A percentile compares a stretch with the other conserved stretches of the same genome.
Evolutionary conservation across 2,888 invertebrate species (phyloP).

Genomic region (Watsonalla binaria): DNA sequence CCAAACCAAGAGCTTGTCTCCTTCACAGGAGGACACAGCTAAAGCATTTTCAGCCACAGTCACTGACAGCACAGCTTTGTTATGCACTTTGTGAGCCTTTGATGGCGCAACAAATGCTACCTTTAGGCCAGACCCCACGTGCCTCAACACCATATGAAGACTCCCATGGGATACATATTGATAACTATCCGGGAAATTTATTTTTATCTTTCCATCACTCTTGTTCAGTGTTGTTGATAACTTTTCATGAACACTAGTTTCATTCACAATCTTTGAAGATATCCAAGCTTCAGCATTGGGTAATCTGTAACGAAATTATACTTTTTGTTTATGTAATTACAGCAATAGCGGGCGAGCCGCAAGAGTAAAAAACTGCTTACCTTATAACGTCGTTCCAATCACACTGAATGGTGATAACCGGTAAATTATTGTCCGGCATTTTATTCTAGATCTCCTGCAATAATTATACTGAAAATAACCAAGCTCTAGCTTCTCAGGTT

Average conservation of each 20-base stretch:
- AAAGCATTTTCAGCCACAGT: conserved; percentile 80
- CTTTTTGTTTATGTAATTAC: neutral
- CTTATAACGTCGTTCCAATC: conserved; percentile 76
- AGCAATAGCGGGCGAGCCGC: neutral
- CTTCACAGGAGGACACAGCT: conserved; percentile 80
- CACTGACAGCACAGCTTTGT: conserved; percentile 76
- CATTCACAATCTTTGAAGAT: conserved; percentile 63
- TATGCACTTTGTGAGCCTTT: conserved; percentile 64
- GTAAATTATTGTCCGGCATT: conserved; percentile 41
- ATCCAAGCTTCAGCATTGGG: conserved; percentile 71
- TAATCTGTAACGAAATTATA: conserved; percentile 44
- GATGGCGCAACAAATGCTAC: conserved; percentile 74
- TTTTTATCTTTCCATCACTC: conserved; percentile 60
- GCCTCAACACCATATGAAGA: conserved; percentile 64
- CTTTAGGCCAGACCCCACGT: conserved; percentile 56
- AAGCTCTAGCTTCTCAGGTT: too few relatives aligned
- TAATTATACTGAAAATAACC: neutral
- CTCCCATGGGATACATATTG: conserved; percentile 59
- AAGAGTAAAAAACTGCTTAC: conserved; percentile 29
- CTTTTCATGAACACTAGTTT: conserved; percentile 60
- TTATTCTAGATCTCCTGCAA: neutral
- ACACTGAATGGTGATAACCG: conserved; percentile 70
- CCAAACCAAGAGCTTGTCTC: conserved; percentile 80
- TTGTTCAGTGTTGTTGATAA: conserved; percentile 46
- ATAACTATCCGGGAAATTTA: conserved; percentile 56